Evolutionary conservation across 2,888 invertebrate genomes (phyloP), one percentile per base, ranked within the genome.

Genomic region (Rhyacophila evoluta): DNA sequence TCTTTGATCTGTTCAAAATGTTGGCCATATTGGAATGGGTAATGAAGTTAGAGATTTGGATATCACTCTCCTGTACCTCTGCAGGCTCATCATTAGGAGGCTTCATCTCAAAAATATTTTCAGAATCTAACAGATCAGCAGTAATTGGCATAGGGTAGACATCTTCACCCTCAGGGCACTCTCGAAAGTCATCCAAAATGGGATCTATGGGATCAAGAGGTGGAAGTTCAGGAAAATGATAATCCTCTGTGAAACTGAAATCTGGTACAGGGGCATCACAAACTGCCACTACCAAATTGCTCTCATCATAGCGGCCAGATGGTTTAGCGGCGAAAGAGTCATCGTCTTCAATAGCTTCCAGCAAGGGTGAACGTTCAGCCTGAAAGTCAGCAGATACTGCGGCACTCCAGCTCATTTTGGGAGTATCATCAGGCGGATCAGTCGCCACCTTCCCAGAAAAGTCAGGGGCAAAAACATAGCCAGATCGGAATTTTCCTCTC

Each of bases 281-380:
- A 81, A 89, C 86, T 0, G 89, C 90, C 67, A 90, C 88, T 86
- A 89, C 87, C 39, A 90, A 88, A 83, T 90, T 89, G 19, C 86
- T 87, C 84, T 88, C 85, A 81, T 89, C 89, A 78, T 89, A 90
- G 12, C 89, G 74, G 84, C 84, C 81, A 83, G 85, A 84, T 85
- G 84, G 83, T 81, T 85, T 76, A 12, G 67, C 74, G 5, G 77
- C 27, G 12, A 78, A 11, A n/a, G 71, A 39, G 8, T 39, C 81
- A 84, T 74, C 84, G 78, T 84, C 84, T 83, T 83, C 1, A 79
- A 84, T 83, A 79, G 77, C 84, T 82, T 83, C 78, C 81, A 81
- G 25, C 37, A 74, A 25, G 19, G 38, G 25, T 33, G 37, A 19
- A 19, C 55, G 55, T 19, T 55, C 19, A 10, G 8, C 55, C 8